Conservation (phyloP, 2,797 vertebrate genomes). For the Zenarchopterus dispar region DNA sequence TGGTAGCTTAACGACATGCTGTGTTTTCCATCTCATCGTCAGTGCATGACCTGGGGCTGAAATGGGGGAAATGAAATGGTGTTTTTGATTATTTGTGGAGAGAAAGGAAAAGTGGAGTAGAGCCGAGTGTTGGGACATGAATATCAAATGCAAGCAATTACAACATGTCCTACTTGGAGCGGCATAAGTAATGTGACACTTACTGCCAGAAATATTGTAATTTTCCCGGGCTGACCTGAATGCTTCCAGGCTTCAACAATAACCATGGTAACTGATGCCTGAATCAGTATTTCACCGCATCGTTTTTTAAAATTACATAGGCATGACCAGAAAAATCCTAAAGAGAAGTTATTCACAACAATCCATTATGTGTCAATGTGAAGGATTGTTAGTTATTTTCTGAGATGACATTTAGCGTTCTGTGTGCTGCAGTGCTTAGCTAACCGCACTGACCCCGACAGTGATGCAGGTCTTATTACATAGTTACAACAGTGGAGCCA, state of each 20-base stretch:
- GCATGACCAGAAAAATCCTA: neutral
- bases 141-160: constrained; percentile 69
- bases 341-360: neutral
- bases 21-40: constrained; percentile 73
- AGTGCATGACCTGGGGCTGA: constrained; percentile 71
- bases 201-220: neutral
- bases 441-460: too few species aligned
- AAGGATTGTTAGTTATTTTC: neutral
- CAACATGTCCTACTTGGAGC: constrained; percentile 66
- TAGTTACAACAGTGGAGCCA: too few species aligned
- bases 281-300: neutral
- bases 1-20: constrained; percentile 76
- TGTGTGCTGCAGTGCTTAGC: constrained; percentile 6
- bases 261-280: neutral
- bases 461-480: too few species aligned
- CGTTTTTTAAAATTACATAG: neutral
- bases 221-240: constrained; percentile 1
- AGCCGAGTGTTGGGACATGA: constrained; percentile 51
- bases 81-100: constrained; percentile 68
- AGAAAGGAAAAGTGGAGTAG: constrained; percentile 43
- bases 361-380: neutral
- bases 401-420: neutral
- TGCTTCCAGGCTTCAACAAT: neutral
- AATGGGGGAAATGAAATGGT: constrained; percentile 67
- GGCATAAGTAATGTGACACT: constrained; percentile 45